Conservation (phyloP, 2,113 vertebrate genomes). For the Piaya cayana region DNA sequence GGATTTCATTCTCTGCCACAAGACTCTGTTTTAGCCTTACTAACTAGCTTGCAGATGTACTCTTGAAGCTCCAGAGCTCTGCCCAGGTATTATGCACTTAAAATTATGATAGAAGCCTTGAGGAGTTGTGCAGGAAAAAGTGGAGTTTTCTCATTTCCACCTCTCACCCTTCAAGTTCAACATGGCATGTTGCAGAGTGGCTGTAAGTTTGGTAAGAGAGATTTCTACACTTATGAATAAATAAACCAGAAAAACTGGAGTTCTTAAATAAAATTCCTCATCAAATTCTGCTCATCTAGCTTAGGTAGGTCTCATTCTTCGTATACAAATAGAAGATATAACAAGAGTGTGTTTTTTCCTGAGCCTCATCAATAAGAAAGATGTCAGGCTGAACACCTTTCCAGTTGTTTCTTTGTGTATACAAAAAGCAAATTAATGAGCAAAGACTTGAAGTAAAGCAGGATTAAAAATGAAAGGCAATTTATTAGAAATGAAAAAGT, state of each 20-base stretch:
- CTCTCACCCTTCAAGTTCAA: not conserved
- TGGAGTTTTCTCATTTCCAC: not conserved
- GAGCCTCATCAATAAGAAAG: not conserved
- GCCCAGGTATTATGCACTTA: not conserved
- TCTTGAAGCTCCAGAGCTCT: not conserved
- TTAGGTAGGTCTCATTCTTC: not conserved
- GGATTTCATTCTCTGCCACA: not conserved
- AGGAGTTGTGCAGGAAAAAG: not conserved
- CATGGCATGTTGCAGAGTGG: not conserved
- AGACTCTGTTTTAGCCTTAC: not conserved
- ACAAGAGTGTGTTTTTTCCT: not conserved
- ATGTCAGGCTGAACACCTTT: not conserved
- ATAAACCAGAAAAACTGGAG: not conserved
- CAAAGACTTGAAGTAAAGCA: not conserved
- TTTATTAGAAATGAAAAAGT: constrained; percentile 65
- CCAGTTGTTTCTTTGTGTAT: not conserved
- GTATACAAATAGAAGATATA: not conserved
- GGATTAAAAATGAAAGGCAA: constrained; percentile 54
- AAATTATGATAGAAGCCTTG: not conserved
- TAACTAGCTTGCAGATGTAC: not conserved
- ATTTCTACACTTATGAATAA: not conserved
- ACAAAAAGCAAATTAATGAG: not conserved
- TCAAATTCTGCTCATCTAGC: not conserved
- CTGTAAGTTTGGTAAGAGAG: not conserved
- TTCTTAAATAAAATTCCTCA: not conserved